phyloP scores from a whole-genome alignment of 2,113 vertebrate genomes.

The Seriola rivoliana region DNA sequence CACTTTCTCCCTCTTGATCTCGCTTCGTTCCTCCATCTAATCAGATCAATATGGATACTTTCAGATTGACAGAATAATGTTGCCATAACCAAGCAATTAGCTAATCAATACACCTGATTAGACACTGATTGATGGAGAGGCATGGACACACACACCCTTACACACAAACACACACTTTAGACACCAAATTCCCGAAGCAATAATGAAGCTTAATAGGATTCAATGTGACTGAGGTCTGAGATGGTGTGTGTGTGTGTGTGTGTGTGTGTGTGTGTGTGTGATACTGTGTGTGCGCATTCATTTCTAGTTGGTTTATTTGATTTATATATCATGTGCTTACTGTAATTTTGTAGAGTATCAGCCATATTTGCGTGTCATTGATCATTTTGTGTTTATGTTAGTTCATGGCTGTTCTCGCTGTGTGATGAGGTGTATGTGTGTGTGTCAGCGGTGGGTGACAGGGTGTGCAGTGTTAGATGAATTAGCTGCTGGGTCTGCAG shows the following conservation, averaged over 20 bases:
- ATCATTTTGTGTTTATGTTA: neutral
- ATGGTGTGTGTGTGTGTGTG: neutral
- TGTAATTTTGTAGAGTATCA: neutral
- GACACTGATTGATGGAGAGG: constrained; percentile 41
- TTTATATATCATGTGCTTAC: neutral
- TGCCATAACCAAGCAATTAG: constrained; percentile 57
- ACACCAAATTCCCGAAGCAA: constrained; percentile 11
- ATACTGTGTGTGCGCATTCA: neutral
- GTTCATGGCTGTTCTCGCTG: neutral
- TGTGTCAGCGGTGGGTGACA: constrained; percentile 33
- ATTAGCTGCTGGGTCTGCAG: constrained; percentile 45
- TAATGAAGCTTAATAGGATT: constrained; percentile 39
- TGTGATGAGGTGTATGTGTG: constrained; percentile 14
- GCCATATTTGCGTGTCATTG: neutral
- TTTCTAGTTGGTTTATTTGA: neutral
- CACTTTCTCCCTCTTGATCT: constrained; percentile 2
- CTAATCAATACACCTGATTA: constrained; percentile 61
- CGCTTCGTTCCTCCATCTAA: constrained; percentile 8
- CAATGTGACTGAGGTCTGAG: constrained; percentile 6
- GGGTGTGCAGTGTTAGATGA: constrained; percentile 32
- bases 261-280: neutral
- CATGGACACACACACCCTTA: neutral
- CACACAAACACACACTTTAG: neutral
- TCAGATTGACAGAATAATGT: constrained; percentile 55
- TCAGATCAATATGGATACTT: constrained; percentile 46